phyloP scores from a whole-genome alignment of 1,140 invertebrate genomes.

The Drosophila miranda region DNA sequence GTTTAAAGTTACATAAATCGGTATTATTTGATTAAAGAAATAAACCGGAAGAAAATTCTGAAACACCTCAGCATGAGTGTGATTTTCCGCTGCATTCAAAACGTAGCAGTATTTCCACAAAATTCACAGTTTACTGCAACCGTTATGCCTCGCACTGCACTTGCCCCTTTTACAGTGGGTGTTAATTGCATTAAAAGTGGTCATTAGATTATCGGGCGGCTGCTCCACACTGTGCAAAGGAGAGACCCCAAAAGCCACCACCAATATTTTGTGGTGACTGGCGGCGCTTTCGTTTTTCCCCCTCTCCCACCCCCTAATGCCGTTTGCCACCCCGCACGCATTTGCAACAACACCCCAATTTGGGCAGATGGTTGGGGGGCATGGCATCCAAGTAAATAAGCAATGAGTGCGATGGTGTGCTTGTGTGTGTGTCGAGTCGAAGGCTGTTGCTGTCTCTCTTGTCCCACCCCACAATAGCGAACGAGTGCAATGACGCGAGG shows the following conservation, averaged over 20 bases:
- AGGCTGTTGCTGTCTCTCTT: no score
- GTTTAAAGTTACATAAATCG: no score
- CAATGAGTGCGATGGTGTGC: slow-evolving; percentile 19
- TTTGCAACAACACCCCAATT: slow-evolving; percentile 20
- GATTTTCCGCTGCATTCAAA: no score
- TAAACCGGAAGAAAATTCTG: not conserved
- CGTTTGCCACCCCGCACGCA: slow-evolving; percentile 66
- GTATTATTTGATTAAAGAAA: not conserved
- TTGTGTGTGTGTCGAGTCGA: slow-evolving; percentile 3
- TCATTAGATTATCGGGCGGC: slow-evolving; percentile 12
- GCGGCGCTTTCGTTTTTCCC: slow-evolving; percentile 58
- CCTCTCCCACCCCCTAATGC: slow-evolving; percentile 14
- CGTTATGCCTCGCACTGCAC: not conserved
- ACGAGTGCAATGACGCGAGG: slow-evolving; percentile 53
- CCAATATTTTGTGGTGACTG: slow-evolving; percentile 24
- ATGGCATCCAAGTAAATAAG: slow-evolving; percentile 37
- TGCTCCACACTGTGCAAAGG: slow-evolving; percentile 44
- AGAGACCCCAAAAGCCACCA: slow-evolving; percentile 33
- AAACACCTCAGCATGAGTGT: no score
- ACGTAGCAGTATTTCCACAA: not conserved
- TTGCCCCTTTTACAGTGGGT: slow-evolving; percentile 7
- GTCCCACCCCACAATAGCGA: slow-evolving; percentile 7
- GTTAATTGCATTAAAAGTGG: slow-evolving; percentile 40
- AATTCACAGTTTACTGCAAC: slow-evolving; percentile 38
- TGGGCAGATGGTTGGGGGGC: slow-evolving; percentile 13